phyloP scores from a whole-genome alignment of 2,113 vertebrate genomes.

The Trematomus loennbergii region DNA sequence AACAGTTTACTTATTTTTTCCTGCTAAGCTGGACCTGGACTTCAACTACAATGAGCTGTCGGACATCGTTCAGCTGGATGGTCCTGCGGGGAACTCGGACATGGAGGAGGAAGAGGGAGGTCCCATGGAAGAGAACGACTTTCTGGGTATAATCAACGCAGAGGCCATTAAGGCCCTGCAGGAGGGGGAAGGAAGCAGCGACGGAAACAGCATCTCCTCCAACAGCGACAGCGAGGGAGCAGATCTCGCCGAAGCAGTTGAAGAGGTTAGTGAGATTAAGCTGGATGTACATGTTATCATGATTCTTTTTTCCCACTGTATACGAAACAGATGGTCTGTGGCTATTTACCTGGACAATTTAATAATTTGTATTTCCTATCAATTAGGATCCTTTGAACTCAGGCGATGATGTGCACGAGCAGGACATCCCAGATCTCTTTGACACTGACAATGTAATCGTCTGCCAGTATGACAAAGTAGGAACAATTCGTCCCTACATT shows the following conservation, averaged over 20 bases:
- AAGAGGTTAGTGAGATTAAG: slow-evolving; percentile 60
- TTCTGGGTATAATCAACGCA: slow-evolving; percentile 86
- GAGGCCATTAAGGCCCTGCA: slow-evolving; percentile 89
- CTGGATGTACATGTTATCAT: not conserved
- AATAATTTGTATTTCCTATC: not conserved
- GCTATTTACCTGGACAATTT: not conserved
- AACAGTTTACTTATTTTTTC: not conserved
- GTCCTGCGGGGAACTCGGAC: slow-evolving; percentile 87
- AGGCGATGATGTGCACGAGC: slow-evolving; percentile 95
- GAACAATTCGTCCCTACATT: slow-evolving; percentile 14
- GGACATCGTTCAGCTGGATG: slow-evolving; percentile 92
- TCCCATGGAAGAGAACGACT: slow-evolving; percentile 88
- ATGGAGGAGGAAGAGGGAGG: slow-evolving; percentile 78
- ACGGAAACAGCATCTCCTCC: slow-evolving; percentile 79
- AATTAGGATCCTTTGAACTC: slow-evolving; percentile 95
- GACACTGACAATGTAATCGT: slow-evolving; percentile 96
- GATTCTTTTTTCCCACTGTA: not conserved
- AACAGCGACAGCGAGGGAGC: slow-evolving; percentile 81
- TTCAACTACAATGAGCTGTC: slow-evolving; percentile 75
- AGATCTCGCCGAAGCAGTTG: slow-evolving; percentile 83
- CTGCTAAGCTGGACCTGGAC: slow-evolving; percentile 65
- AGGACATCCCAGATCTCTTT: slow-evolving; percentile 95
- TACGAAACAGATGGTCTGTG: not conserved
- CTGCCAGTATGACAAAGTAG: slow-evolving; percentile 98
- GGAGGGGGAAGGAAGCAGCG: slow-evolving; percentile 83